Conservation (phyloP, 2,888 invertebrate species). For the Pristionchus maxplancki region DNA sequence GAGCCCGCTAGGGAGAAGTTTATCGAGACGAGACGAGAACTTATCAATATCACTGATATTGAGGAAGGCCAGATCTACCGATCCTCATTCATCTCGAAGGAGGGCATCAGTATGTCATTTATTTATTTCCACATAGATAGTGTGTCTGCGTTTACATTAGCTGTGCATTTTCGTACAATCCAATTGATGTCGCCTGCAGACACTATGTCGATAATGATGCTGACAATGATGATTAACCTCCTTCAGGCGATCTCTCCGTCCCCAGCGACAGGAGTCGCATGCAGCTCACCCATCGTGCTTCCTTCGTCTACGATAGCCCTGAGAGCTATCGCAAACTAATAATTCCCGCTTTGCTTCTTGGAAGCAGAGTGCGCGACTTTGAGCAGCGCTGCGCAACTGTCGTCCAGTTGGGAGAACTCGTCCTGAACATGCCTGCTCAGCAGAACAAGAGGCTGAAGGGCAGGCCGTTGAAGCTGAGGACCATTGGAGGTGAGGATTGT, state of each 20-base stretch:
- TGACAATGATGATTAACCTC: no score
- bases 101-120: neutral
- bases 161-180: no score
- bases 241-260: neutral
- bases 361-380: constrained; percentile 14
- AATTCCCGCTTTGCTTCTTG: neutral
- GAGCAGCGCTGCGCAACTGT: neutral
- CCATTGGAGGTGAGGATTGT: neutral
- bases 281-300: neutral
- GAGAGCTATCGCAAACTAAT: neutral
- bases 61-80: neutral
- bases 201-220: no score
- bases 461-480: neutral
- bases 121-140: no score
- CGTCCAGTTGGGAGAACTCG: neutral
- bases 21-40: neutral
- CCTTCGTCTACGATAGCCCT: neutral
- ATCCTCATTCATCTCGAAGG: neutral
- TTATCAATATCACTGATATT: neutral
- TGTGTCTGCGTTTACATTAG: no score
- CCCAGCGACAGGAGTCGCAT: neutral
- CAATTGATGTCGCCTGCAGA: no score
- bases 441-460: neutral
- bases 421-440: neutral
- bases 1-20: constrained; percentile 30